Conservation (phyloP, 2,888 invertebrate species). For the Chrysopilus asiliformis region DNA sequence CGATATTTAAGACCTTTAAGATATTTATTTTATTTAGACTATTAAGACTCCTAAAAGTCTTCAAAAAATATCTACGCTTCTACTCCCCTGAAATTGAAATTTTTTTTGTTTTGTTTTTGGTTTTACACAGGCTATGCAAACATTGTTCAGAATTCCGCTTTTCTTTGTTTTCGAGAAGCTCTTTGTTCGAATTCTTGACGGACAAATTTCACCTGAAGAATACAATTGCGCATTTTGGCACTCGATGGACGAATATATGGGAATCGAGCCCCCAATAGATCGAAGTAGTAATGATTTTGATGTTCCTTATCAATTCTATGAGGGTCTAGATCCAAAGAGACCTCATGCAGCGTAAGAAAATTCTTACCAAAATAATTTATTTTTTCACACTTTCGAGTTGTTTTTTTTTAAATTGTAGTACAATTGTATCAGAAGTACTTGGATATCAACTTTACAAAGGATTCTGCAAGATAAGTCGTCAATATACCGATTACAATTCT, state of each 20-base stretch:
- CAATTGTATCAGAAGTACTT: neutral
- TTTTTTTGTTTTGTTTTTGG: no score
- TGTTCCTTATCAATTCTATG: slow-evolving; percentile 54
- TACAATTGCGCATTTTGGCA: slow-evolving; percentile 52
- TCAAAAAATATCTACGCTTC: no score
- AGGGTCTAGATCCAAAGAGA: slow-evolving; percentile 51
- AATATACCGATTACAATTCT: neutral
- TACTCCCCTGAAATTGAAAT: no score
- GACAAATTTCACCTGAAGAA: slow-evolving; percentile 42
- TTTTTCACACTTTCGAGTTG: neutral
- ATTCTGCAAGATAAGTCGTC: neutral
- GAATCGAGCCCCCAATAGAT: slow-evolving; percentile 47
- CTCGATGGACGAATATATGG: slow-evolving; percentile 41
- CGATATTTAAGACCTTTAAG: no score
- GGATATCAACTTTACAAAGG: neutral
- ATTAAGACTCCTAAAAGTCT: no score
- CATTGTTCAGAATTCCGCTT: slow-evolving; percentile 1
- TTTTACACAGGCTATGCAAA: neutral
- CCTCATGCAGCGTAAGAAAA: slow-evolving; percentile 37
- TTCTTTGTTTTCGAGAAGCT: slow-evolving; percentile 1
- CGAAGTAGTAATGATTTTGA: slow-evolving; percentile 51
- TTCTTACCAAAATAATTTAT: neutral
- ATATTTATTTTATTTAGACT: no score
- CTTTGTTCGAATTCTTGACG: slow-evolving; percentile 44
- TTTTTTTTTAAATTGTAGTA: neutral